Evolutionary conservation across 2,888 invertebrate genomes (phyloP), one percentile per base, ranked within the genome.

Genomic region (Drosophila demipolita): DNA sequence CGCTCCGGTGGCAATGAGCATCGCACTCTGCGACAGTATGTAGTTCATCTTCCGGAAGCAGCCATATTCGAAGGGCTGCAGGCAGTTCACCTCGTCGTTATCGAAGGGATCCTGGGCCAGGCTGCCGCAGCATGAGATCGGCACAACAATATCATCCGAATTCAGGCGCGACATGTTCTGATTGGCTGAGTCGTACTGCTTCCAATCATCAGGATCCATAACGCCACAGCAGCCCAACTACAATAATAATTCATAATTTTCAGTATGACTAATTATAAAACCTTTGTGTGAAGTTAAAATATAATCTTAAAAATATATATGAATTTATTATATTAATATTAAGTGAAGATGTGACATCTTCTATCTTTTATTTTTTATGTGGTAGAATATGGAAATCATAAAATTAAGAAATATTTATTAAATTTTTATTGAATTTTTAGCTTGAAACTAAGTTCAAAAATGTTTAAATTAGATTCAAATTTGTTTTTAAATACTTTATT

Each of bases 221-320:
- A 96, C 94, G 6, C 96, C 96, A 89, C 95, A 96, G 93, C 95
- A 97, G 92, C 94, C 94, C 84, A 96, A 92, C 96, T 97, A 93
- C 1, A 58, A 17, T 2, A 45, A 1, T 3, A 23, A 15, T 3
- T 20, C 2, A 45, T 23, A 20, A 20, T 20, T 20, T 45, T 12
- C 20, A 12, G 12, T 7, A 7, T 12, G 20, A 7, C 12, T 20
- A 45, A 45, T 8, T 15, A 1, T 4, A 23, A 23, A 11, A 11
- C n/a, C 0, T n/a, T 2, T n/a, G n/a, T 40, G 9, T n/a, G 12
- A 40, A 40, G 40, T 17, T 9, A 2, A 40, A 40, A 40, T n/a
- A 9, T 9, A 40, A 42, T 20, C 3, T 42, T 1, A n/a, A 38
- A 55, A 40, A 40, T 11, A 15, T 23, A 36, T 0, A 17, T 4